Base-by-base conservation (phyloP, 1,140 invertebrate genomes). In the Drosophila setifemur region DNA sequence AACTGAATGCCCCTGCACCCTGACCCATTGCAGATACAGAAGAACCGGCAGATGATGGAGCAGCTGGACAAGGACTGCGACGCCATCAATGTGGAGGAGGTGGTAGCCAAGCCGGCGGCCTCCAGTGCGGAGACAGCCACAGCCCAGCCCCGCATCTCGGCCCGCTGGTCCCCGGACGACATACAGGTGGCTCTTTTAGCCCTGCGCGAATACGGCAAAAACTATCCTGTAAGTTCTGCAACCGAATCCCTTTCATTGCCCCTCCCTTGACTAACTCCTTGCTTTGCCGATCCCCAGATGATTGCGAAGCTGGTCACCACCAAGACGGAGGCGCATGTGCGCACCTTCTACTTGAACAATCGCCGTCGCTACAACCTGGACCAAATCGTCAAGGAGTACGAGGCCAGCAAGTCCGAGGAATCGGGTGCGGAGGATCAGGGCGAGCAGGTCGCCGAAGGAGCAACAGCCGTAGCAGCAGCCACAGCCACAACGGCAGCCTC, bases 241-340 rank as follows among this genome's bases (percentile, higher is more conserved):
- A 0, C 1, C 2, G 0, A 0, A 3, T 8, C 2, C 2, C n/a
- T n/a, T n/a, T 9, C 3, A 21, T 35, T 28, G 0, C 5, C 4
- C 16, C 6, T 6, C 14, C 23, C 6, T 12, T 2, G 7, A 28
- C 12, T 23, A 45, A 68, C 26, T 40, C 2, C 3, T 35, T 3
- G 0, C 0, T 4, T 5, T 3, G 0, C 1, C 7, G 8, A 23
- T 23, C n/a, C n/a, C n/a, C 37, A 90, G 89, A 96, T 96, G 16
- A 98, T 99, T 63, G 97, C 98, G 9, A 97, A 99, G 91, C 95
- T 98, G 3, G 95, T 99, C 60, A 96, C 97, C 45, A 99, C 97
- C 18, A 99, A 99, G 92, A 98, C 96, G 2, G 97, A 98, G 90
- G 94, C 95, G 26, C 97, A 99, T 90, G 93, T 99, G 11, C 94